Evolutionary conservation across 2,888 invertebrate species (phyloP).

Genomic region (Cosmopolites sordidus): DNA sequence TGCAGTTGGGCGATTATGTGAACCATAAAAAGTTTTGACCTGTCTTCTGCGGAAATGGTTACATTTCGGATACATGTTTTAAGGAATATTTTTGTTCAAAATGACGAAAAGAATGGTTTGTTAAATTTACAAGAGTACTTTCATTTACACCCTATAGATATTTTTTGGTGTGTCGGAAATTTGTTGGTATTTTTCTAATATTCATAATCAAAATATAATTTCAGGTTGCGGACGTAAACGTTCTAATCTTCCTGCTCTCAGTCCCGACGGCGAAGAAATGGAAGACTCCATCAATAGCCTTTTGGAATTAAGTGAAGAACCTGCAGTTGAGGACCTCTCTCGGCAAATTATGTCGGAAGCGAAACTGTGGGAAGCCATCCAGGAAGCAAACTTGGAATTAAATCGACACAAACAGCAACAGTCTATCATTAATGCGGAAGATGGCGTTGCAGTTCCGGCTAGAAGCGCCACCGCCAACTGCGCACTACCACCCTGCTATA

Average conservation of each 20-base stretch:
- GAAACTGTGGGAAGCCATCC: slow-evolving; percentile 73
- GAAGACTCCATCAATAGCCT: slow-evolving; percentile 64
- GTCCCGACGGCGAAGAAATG: slow-evolving; percentile 49
- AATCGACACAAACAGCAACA: slow-evolving; percentile 56
- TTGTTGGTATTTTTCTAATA: too few species aligned
- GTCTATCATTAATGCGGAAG: slow-evolving; percentile 44
- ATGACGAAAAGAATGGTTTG: too few species aligned
- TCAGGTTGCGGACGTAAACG: slow-evolving; percentile 73
- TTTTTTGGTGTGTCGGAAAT: too few species aligned
- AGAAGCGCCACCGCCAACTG: slow-evolving; percentile 44
- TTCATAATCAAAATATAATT: too few species aligned
- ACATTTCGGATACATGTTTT: too few species aligned
- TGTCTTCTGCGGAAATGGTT: too few species aligned
- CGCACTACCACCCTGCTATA: slow-evolving; percentile 45
- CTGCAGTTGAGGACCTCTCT: slow-evolving; percentile 69
- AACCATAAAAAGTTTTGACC: too few species aligned
- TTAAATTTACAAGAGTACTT: too few species aligned
- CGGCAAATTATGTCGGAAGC: slow-evolving; percentile 77
- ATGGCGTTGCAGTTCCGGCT: slow-evolving; percentile 36
- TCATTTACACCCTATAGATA: too few species aligned
- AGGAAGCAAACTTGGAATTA: slow-evolving; percentile 70
- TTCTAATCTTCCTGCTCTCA: slow-evolving; percentile 48
- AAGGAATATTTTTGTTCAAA: too few species aligned
- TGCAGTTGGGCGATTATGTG: too few species aligned
- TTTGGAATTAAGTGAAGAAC: slow-evolving; percentile 64